Evolutionary conservation across 2,888 invertebrate species (phyloP).

Genomic region (Oithona nana): DNA sequence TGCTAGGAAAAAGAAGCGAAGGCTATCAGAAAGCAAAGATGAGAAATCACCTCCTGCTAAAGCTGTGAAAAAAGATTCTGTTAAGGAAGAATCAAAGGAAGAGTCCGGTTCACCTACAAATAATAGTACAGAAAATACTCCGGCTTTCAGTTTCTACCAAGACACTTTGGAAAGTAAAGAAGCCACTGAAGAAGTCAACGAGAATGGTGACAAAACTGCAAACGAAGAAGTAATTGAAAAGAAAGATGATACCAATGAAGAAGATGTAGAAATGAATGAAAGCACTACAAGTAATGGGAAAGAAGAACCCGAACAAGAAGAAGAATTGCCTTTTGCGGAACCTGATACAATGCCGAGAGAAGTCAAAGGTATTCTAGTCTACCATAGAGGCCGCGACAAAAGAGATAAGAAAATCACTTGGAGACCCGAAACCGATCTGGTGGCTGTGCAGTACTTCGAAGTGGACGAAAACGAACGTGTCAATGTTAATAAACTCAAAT

Average conservation of each 20-base stretch:
- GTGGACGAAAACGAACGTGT: conserved; percentile 31
- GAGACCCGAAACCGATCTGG: conserved; percentile 26
- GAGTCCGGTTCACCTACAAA: not conserved
- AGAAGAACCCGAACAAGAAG: not conserved
- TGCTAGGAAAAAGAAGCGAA: conserved; percentile 24
- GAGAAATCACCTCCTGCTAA: not conserved
- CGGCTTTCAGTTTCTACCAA: conserved; percentile 13
- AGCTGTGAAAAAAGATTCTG: not conserved
- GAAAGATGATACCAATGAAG: not conserved
- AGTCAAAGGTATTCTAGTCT: conserved; percentile 12
- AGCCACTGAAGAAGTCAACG: not conserved
- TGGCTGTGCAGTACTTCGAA: conserved; percentile 29
- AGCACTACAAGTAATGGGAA: not conserved
- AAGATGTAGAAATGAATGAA: not conserved
- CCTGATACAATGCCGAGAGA: conserved; percentile 10
- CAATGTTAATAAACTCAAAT: conserved; percentile 17
- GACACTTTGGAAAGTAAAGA: conserved; percentile 6
- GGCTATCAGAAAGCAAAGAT: conserved; percentile 3
- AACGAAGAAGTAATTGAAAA: not conserved
- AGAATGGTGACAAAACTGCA: not conserved
- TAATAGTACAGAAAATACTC: not conserved
- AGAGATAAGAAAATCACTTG: conserved; percentile 26
- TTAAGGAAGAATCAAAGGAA: not conserved
- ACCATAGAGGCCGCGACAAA: conserved; percentile 6
- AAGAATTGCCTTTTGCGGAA: conserved; percentile 14